Evolutionary conservation across 1,140 invertebrate genomes (phyloP).

Genomic region (Anoplolepis gracilipes): DNA sequence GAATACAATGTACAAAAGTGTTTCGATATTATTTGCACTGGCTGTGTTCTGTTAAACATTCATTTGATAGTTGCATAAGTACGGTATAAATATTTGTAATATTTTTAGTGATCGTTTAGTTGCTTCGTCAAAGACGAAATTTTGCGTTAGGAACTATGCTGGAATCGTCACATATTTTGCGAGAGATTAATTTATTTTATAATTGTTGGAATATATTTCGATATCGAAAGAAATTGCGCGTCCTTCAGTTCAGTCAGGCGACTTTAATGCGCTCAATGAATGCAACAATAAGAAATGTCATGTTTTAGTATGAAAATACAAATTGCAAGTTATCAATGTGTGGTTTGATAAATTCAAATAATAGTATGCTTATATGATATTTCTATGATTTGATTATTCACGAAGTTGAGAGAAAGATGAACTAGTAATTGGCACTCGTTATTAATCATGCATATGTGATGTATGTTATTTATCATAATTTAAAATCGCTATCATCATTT

Average conservation of each 20-base stretch:
- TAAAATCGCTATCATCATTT: neutral
- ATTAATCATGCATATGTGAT: neutral
- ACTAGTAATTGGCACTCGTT: conserved; percentile 40
- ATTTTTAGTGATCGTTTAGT: conserved; percentile 14
- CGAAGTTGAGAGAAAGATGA: neutral
- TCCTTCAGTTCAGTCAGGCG: neutral
- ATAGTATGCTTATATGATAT: neutral
- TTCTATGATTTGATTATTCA: too few species aligned
- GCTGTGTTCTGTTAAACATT: conserved; percentile 63
- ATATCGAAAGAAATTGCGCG: neutral
- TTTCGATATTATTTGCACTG: conserved; percentile 50
- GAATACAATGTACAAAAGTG: conserved; percentile 56
- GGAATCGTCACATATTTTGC: conserved; percentile 4
- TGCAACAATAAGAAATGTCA: neutral
- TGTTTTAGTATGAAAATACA: conserved; percentile 27
- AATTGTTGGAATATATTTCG: neutral
- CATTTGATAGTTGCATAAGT: conserved; percentile 55
- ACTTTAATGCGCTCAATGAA: conserved; percentile 29
- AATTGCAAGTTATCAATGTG: conserved; percentile 8
- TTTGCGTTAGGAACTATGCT: conserved; percentile 68
- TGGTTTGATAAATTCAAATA: neutral
- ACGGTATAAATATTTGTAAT: conserved; percentile 47
- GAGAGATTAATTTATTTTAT: conserved; percentile 2
- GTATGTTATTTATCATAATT: conserved; percentile 9
- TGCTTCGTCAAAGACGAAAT: conserved; percentile 25